A percentile compares a stretch with the other conserved stretches of the same genome.
phyloP scores from a whole-genome alignment of 2,797 vertebrate species.

The Buceros bicornis region DNA sequence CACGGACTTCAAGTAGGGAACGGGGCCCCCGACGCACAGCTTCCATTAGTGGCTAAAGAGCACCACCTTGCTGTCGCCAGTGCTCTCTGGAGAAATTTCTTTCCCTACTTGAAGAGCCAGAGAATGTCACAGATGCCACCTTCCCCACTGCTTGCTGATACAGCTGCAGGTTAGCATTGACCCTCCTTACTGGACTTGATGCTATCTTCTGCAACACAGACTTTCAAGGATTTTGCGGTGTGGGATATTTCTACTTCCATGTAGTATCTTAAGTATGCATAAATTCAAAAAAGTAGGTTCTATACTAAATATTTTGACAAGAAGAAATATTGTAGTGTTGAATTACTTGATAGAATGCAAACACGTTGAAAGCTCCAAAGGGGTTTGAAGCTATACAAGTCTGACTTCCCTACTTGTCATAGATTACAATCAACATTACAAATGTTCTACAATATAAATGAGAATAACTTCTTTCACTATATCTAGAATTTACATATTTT shows the following conservation, averaged over 20 bases:
- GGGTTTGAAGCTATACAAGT: background rate
- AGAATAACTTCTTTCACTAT: background rate
- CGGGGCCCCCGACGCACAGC: conserved; percentile 53
- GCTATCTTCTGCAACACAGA: background rate
- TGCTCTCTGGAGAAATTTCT: conserved; percentile 94
- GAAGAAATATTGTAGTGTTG: background rate
- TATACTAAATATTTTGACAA: conserved; percentile 11
- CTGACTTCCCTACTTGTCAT: background rate
- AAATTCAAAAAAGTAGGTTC: background rate
- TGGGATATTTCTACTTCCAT: background rate
- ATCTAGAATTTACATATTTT: background rate
- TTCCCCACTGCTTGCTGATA: conserved; percentile 90
- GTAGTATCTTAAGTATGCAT: background rate
- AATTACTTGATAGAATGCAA: background rate
- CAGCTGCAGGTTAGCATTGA: conserved; percentile 90
- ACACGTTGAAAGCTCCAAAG: background rate
- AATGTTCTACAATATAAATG: background rate
- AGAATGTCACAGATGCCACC: conserved; percentile 88
- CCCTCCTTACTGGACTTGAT: background rate
- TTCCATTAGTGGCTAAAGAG: conserved; percentile 88
- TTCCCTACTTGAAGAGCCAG: conserved; percentile 90
- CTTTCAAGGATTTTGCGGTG: background rate
- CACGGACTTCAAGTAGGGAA: conserved; percentile 76
- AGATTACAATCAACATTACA: background rate
- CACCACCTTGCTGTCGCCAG: conserved; percentile 94